phyloP scores from a whole-genome alignment of 2,888 invertebrate genomes.

The Synanthedon vespiformis region DNA sequence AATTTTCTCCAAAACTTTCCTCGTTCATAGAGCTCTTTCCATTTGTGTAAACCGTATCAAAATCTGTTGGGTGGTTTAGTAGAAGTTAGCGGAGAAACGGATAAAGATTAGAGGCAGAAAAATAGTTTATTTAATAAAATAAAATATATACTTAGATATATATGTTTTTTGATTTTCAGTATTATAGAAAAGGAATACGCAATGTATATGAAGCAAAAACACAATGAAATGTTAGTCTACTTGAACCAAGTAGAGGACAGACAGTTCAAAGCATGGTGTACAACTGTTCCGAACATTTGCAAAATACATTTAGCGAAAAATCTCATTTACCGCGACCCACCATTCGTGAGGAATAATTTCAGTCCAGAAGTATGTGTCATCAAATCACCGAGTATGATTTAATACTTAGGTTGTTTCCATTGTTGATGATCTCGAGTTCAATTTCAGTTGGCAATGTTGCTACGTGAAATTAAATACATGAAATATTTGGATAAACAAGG shows the following conservation, averaged over 20 bases:
- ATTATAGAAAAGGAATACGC: constrained; percentile 72
- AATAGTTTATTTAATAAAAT: too few relatives aligned
- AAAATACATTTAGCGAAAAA: constrained; percentile 72
- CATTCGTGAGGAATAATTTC: constrained; percentile 75
- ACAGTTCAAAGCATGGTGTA: constrained; percentile 78
- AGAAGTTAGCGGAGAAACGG: too few relatives aligned
- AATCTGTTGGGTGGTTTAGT: too few relatives aligned
- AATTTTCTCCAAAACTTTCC: too few relatives aligned
- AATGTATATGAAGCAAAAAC: constrained; percentile 66
- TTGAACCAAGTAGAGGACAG: constrained; percentile 73
- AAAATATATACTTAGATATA: too few relatives aligned
- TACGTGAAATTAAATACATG: constrained; percentile 88
- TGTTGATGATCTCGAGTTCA: background rate
- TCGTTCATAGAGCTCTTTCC: too few relatives aligned
- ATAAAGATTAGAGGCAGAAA: too few relatives aligned
- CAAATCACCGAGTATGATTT: background rate
- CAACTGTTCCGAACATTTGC: constrained; percentile 74
- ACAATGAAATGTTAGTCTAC: constrained; percentile 75
- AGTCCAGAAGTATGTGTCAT: constrained; percentile 64
- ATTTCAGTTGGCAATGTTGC: constrained; percentile 74
- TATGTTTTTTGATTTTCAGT: constrained; percentile 21
- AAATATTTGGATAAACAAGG: constrained; percentile 74
- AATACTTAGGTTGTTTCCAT: background rate
- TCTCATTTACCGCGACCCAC: constrained; percentile 68
- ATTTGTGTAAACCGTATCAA: too few relatives aligned